Evolutionary conservation across 2,888 invertebrate genomes (phyloP).

Genomic region (Amiota communis): DNA sequence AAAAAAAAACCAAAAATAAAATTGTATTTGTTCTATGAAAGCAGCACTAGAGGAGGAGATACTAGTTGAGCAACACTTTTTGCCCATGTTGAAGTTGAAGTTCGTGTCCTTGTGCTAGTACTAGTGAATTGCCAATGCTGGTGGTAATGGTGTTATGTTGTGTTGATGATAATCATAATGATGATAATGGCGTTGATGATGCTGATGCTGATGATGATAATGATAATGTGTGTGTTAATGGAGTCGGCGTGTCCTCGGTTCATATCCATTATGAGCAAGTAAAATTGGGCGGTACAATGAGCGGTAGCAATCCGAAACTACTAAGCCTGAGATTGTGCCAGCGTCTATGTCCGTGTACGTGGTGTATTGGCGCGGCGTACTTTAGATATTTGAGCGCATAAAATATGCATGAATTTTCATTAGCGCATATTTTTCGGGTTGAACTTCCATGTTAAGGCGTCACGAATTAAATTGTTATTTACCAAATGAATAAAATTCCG

Average conservation of each 20-base stretch:
- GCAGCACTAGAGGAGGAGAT: too few relatives aligned
- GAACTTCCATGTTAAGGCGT: background rate
- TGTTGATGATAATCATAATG: conserved; percentile 11
- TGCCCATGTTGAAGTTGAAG: too few relatives aligned
- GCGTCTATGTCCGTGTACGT: background rate
- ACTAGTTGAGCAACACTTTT: too few relatives aligned
- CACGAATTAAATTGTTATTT: conserved; percentile 31
- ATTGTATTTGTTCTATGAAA: too few relatives aligned
- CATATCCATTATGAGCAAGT: too few relatives aligned
- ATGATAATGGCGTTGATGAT: background rate
- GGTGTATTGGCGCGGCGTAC: conserved; percentile 29
- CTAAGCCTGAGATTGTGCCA: background rate
- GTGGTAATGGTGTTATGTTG: background rate
- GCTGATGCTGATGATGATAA: conserved; percentile 6
- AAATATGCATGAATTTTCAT: conserved; percentile 61
- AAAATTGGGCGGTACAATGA: too few relatives aligned
- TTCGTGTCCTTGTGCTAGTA: background rate
- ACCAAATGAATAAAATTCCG: too few relatives aligned
- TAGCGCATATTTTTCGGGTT: conserved; percentile 36
- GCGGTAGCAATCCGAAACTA: too few relatives aligned
- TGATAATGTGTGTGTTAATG: background rate
- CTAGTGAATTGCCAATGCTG: background rate
- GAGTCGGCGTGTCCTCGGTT: background rate
- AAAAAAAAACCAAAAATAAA: conserved; percentile 15
- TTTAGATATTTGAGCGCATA: conserved; percentile 46